phyloP scores from a whole-genome alignment of 2,888 invertebrate genomes.

The Ornithoptera priamus region DNA sequence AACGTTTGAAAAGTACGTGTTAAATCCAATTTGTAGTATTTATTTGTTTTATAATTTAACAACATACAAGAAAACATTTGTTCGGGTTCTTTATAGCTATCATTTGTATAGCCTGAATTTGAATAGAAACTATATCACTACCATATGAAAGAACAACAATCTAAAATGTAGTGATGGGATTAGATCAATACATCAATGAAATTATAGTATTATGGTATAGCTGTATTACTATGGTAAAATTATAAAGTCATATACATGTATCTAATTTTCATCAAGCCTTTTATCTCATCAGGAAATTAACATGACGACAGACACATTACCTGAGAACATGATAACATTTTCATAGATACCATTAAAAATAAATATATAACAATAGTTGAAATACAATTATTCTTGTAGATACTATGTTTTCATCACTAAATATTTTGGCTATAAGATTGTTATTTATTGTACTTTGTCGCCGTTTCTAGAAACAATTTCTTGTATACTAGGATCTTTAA shows the following conservation, averaged over 20 bases:
- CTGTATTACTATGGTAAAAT: neutral
- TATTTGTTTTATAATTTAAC: neutral
- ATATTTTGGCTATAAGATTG: constrained; percentile 3
- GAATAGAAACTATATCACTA: too few relatives aligned
- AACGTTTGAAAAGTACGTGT: neutral
- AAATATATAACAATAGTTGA: neutral
- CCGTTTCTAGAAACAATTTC: constrained; percentile 73
- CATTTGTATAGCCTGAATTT: neutral
- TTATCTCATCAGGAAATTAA: neutral
- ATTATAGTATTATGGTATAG: neutral
- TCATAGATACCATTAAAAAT: neutral
- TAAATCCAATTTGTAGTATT: too few relatives aligned
- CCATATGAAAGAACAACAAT: too few relatives aligned
- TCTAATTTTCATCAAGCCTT: neutral
- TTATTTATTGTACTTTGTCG: constrained; percentile 60
- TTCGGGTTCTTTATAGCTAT: neutral
- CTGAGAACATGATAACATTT: neutral
- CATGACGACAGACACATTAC: neutral
- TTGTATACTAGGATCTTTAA: constrained; percentile 70
- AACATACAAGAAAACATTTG: neutral
- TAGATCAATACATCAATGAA: neutral
- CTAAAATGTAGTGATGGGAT: neutral
- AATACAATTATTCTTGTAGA: neutral
- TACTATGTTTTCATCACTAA: neutral
- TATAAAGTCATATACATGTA: neutral